A percentile compares a stretch with the other conserved stretches of the same genome.
phyloP scores from a whole-genome alignment of 2,113 vertebrate species.

The Passer domesticus region DNA sequence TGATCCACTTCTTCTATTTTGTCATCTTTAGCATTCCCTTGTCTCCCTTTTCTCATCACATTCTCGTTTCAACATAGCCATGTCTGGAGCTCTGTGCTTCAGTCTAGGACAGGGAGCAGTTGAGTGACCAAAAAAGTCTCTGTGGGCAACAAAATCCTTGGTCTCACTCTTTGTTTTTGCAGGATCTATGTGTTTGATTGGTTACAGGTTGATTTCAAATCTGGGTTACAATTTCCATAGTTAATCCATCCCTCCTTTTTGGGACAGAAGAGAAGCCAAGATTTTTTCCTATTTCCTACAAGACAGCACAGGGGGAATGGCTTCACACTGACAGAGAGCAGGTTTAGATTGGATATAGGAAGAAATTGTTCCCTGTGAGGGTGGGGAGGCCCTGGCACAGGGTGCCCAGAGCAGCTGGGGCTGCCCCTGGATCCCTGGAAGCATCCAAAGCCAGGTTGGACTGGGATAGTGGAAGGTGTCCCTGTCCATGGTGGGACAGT shows the following conservation, averaged over 20 bases:
- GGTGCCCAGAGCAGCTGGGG: background rate
- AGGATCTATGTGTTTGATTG: background rate
- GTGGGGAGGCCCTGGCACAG: rapidly evolving
- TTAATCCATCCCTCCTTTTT: background rate
- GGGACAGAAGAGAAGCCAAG: background rate
- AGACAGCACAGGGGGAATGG: background rate
- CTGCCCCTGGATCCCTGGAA: background rate
- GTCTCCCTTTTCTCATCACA: background rate
- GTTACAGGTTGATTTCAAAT: background rate
- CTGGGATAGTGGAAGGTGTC: background rate
- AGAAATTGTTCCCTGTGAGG: background rate
- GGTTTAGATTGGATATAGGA: no score
- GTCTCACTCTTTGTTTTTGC: background rate
- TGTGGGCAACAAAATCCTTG: background rate
- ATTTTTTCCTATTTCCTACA: background rate
- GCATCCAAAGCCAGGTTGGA: background rate
- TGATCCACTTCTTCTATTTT: background rate
- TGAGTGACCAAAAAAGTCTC: background rate
- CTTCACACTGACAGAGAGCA: background rate
- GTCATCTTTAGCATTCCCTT: background rate
- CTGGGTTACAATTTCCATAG: background rate
- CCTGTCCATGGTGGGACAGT: background rate
- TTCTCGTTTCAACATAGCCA: rapidly evolving
- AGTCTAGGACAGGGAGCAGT: background rate
- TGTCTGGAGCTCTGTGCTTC: background rate